A percentile compares a stretch with the other conserved stretches of the same genome.
phyloP scores from a whole-genome alignment of 2,797 vertebrate species.

The Sparus aurata region DNA sequence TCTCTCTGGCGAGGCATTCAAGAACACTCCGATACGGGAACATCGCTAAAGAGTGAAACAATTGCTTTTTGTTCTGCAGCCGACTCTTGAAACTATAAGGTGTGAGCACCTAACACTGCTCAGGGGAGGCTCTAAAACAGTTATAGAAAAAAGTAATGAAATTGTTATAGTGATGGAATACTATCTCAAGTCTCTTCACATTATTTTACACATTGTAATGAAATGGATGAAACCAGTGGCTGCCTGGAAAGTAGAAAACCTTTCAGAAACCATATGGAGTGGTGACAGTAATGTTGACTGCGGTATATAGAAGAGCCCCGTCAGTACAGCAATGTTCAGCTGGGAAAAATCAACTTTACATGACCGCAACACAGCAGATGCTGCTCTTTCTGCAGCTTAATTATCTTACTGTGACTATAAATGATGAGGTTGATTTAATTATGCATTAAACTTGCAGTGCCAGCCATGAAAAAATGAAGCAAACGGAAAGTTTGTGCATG shows the following conservation, averaged over 20 bases:
- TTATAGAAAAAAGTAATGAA: neutral
- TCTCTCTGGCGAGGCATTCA: neutral
- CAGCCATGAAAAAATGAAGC: no score
- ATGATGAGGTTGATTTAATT: neutral
- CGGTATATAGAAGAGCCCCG: neutral
- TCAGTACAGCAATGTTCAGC: neutral
- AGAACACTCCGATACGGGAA: neutral
- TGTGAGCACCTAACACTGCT: neutral
- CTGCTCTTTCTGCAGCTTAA: neutral
- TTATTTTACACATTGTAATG: neutral
- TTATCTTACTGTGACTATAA: neutral
- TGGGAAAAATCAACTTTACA: neutral
- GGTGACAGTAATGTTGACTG: neutral
- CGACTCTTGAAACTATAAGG: neutral
- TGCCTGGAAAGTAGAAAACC: neutral
- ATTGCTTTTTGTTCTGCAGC: no score
- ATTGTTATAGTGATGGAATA: neutral
- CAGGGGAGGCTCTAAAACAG: neutral
- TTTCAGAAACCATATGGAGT: neutral
- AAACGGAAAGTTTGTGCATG: neutral
- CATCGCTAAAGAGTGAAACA: neutral
- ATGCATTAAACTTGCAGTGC: neutral
- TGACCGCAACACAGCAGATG: slow-evolving; percentile 11
- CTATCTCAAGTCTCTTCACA: neutral
- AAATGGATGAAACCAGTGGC: neutral